Base-by-base conservation (phyloP, 2,113 vertebrate species). In the Psammodynastes pulverulentus region DNA sequence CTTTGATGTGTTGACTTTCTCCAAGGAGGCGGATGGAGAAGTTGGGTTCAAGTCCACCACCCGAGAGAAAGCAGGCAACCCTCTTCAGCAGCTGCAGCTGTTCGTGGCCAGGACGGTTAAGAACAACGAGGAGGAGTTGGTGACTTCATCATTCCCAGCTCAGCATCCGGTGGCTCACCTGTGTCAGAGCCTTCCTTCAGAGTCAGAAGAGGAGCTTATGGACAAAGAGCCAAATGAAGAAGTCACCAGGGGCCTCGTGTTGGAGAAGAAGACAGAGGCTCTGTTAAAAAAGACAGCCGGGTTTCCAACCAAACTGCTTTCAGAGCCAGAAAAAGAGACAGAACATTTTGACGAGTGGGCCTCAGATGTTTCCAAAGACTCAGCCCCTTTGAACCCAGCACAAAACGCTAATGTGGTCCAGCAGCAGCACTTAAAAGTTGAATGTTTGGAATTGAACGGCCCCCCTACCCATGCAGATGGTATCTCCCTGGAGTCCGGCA, bases 41-140 rank as follows among this genome's bases (percentile, higher is more conserved):
- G 91, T 72, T 26, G 94, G 23, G 34, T 79, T 90, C 21, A 1
- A 1, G 1, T 2, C 2, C 19, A 9, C 54, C 1, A 17, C 94
- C 46, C 94, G 58, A 92, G 96, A 95, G 24, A 87, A 94, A 0
- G 45, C 94, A 39, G 91, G 93, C 5, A 96, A 95, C 92, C 95
- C 97, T 0, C 88, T 97, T 39, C 94, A 94, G 91, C 97, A 98
- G 43, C 96, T 97, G 17, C 97, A 97, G 94, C 94, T 97, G 89
- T 96, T 97, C 0, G 97, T 97, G 9, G 95, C 97, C 34, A 92
- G 97, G 39, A 97, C 97, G 0, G 96, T 96, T 84, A 96, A 97
- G 92, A 94, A 51, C 54, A 95, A 97, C 0, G 96, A 97, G 3
- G 94, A 97, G n/a, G 96, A 97, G 89, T 53, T 97, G 93, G 6